These are phyloP conservation scores for Theretra japonica DNA, from an alignment of 2,888 invertebrate species.

Conservation along the genomic window DNA sequence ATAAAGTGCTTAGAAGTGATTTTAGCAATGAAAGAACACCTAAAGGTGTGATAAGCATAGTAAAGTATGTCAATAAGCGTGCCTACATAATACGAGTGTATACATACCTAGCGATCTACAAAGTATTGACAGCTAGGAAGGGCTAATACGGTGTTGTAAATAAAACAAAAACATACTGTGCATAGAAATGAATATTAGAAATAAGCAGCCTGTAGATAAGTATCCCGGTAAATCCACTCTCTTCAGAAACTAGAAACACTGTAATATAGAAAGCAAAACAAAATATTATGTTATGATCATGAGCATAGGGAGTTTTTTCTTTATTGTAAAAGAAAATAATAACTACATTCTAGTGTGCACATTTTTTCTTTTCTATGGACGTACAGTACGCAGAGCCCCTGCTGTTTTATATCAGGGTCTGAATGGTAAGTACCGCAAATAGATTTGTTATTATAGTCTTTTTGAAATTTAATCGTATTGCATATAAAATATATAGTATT, in stretches of 20 bases:
- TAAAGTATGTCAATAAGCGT: no score
- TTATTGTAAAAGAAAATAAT: conserved; percentile 2
- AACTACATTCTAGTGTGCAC: neutral
- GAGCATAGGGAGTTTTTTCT: neutral
- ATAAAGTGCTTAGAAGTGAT: neutral
- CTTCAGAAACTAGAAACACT: no score
- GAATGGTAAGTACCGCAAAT: neutral
- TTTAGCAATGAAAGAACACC: neutral
- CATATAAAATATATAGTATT: no score
- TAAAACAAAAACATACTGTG: no score
- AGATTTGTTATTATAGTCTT: neutral
- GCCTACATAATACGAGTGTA: no score
- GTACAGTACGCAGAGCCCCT: neutral
- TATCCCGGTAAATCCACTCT: no score
- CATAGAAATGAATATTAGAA: no score
- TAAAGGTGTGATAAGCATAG: no score
- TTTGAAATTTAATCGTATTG: neutral
- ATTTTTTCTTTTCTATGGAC: neutral
- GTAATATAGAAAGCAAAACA: neutral
- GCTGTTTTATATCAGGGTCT: neutral
- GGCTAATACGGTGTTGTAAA: no score
- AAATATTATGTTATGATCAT: conserved; percentile 5
- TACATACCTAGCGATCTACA: no score
- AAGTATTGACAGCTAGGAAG: no score
- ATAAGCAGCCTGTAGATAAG: no score